Evolutionary conservation across 2,113 vertebrate genomes (phyloP), one percentile per base, ranked within the genome.

Genomic region (Leucopsar rothschildi): DNA sequence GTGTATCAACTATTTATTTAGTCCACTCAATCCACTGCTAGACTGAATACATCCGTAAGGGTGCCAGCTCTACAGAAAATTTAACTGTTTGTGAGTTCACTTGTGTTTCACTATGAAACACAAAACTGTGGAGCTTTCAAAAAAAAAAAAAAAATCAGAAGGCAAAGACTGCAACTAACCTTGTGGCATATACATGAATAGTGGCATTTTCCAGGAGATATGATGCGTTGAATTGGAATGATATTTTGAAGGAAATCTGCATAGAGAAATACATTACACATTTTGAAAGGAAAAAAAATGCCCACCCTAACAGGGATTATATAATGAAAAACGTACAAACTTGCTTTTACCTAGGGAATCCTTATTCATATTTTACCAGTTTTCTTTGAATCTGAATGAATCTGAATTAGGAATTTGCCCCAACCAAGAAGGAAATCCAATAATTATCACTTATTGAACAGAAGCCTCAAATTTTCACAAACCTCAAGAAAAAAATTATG

Each of bases 181-280:
- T 99, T 95, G 98, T 98, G 52, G 98, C 97, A 28, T 97, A 98
- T 69, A 99, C 96, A 9, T 98, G 97, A 96, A 99, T 97, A 53
- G 97, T 95, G 86, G 98, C 98, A 42, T 98, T 97, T 86, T 98
- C 97, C 94, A 97, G 92, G 66, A 99, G 96, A 76, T 98, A 97
- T 0, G 97, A 97, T 22, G 97, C 97, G 25, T 99, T 99, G 88
- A 99, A 98, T 60, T 99, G 98, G 94, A 99, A 99, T 24, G 97
- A 97, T 95, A 99, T 98, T 86, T 95, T 98, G 90, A 99, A 99
- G 15, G 93, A 94, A 92, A 99, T 98, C 99, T 99, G 96, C 79
- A 93, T 90, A 78, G 91, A 83, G 90, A 96, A 90, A 88, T 16
- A 66, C 2, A 75, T 78, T 23, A 65, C 42, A 68, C 31, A 81